Conservation (phyloP, 1,140 invertebrate species). For the Diabrotica virgifera region DNA sequence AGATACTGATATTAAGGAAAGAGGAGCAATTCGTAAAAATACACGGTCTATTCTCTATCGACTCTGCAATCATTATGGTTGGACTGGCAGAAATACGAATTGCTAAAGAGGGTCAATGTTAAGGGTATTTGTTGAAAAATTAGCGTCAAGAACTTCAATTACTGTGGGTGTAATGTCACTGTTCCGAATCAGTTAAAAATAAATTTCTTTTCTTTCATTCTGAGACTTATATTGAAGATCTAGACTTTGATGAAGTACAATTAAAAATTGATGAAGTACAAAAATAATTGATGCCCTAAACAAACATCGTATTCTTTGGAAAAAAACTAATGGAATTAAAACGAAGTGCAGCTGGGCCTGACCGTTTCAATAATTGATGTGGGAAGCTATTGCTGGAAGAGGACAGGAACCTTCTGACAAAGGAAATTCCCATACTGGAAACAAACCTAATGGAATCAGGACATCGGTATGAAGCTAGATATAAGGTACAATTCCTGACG, state of each 20-base stretch:
- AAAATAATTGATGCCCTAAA: no score
- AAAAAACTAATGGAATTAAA: no score
- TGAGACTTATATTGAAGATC: conserved; percentile 69
- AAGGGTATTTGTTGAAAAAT: conserved; percentile 64
- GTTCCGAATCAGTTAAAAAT: conserved; percentile 58
- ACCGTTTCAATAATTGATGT: no score
- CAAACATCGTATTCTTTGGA: no score
- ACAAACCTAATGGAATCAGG: no score
- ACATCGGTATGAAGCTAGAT: no score
- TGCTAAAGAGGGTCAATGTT: conserved; percentile 63
- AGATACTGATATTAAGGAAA: conserved; percentile 54
- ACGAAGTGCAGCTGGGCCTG: no score
- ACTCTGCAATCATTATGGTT: conserved; percentile 54
- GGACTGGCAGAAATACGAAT: conserved; percentile 63
- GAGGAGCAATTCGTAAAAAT: conserved; percentile 52
- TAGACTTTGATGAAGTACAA: conserved; percentile 72
- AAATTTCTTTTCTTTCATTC: conserved; percentile 60
- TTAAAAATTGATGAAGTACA: no score
- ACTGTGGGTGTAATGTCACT: conserved; percentile 72
- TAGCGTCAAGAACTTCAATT: conserved; percentile 64
- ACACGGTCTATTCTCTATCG: conserved; percentile 51
- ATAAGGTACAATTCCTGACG: no score
- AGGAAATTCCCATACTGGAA: no score
- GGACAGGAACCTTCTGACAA: no score
- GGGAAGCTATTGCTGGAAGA: no score